phyloP scores from a whole-genome alignment of 2,797 vertebrate genomes.

The Heteromormyrus szaboi region DNA sequence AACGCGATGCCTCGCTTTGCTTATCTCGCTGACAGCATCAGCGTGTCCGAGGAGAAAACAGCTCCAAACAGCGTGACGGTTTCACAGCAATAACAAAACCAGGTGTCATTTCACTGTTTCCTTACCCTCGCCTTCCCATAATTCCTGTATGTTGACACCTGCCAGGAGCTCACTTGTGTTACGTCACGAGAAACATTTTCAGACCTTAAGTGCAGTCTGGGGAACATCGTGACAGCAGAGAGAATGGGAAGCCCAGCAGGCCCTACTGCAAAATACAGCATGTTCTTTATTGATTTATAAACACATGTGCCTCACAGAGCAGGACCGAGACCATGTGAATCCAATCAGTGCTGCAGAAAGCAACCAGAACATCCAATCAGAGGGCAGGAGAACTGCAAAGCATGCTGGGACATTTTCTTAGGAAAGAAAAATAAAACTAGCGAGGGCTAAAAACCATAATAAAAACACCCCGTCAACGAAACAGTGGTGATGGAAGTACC shows the following conservation, averaged over 20 bases:
- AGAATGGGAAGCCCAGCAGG: background rate
- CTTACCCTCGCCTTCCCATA: background rate
- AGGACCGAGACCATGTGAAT: background rate
- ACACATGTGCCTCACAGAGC: background rate
- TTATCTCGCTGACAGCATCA: background rate
- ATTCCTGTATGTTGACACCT: conserved; percentile 1
- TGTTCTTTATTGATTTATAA: background rate
- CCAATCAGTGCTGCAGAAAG: background rate
- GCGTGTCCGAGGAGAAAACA: background rate
- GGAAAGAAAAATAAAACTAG: background rate
- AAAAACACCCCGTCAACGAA: background rate
- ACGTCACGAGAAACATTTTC: conserved; percentile 5
- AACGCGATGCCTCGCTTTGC: background rate
- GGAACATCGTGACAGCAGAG: background rate
- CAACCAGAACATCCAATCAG: background rate
- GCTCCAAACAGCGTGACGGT: background rate
- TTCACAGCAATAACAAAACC: background rate
- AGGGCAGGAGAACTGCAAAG: background rate
- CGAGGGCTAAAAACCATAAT: background rate
- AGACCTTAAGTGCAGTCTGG: conserved; percentile 3
- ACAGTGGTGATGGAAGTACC: background rate
- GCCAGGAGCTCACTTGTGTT: background rate
- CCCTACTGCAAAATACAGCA: background rate
- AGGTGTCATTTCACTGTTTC: background rate
- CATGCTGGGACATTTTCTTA: background rate